Base-by-base conservation (phyloP, 2,888 invertebrate species). In the Drosophila borealis region DNA sequence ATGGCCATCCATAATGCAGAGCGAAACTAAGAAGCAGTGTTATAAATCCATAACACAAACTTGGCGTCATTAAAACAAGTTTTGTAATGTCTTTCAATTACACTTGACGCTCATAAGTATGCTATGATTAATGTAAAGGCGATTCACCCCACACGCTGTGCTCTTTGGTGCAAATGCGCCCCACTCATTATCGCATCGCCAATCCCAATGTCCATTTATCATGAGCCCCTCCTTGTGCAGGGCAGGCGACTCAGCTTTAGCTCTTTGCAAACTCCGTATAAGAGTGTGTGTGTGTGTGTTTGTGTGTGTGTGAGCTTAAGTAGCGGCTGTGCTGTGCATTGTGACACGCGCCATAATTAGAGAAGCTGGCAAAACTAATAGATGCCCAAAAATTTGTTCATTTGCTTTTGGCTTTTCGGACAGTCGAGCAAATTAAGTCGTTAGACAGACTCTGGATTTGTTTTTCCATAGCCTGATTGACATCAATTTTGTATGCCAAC, bases 51-150 rank as follows among this genome's bases (percentile, higher is more conserved):
- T 80, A 84, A 66, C 74, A 74, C 65, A 70, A 85, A 75, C 82
- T 70, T 74, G 62, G 25, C 57, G 76, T 82, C 82, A 82, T 82
- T 85, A 82, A 70, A 81, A 82, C 88, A 85, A 81, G 86, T 82
- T 82, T 85, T 85, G 57, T 77, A 88, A 88, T 88, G 82, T 85
- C 82, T 82, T 82, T 82, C 82, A 82, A 82, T 88, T 82, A 82
- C 80, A 82, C 86, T 82, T 72, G 86, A 80, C 83, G 80, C 89
- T 78, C 84, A 88, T 88, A 83, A 88, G 89, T 88, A 83, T 88
- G 87, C 87, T 72, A 83, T 83, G 83, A 83, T 83, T 88, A 88
- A 88, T 83, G 88, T 83, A 88, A 80, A 86, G 66, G 70, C 75
- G 36, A 45, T 48, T 54, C 55, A 33, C 42, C 59, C 67, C 51